Conservation (phyloP, 30 jellyfish, hydroid and myxozoan genomes). For the Rhopilema esculentum region DNA sequence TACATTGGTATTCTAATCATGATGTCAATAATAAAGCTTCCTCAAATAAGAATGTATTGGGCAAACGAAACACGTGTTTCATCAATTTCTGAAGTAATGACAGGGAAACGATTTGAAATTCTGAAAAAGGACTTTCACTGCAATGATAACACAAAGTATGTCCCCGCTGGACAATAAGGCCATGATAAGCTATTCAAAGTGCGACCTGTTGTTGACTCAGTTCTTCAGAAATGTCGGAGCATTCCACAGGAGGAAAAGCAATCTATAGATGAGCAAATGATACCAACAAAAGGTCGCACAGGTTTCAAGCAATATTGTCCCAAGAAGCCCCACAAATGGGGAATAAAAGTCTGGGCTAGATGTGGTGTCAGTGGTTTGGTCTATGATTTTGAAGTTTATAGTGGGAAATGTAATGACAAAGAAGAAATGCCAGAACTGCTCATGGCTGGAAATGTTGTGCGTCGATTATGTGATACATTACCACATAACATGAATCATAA, state of each 20-base stretch:
- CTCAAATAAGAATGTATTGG: slow-evolving; percentile 55
- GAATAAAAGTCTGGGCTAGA: slow-evolving; percentile 1
- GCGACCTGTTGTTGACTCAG: slow-evolving; percentile 34
- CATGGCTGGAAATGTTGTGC: slow-evolving; percentile 51
- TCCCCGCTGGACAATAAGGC: slow-evolving; percentile 6
- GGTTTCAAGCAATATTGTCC: slow-evolving; percentile 23
- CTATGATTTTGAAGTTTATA: not conserved
- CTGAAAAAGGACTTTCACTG: slow-evolving; percentile 8
- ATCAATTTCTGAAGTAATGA: slow-evolving; percentile 45
- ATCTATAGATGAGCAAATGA: slow-evolving; percentile 33
- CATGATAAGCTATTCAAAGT: slow-evolving; percentile 58
- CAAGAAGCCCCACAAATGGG: slow-evolving; percentile 34
- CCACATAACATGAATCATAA: slow-evolving; percentile 26
- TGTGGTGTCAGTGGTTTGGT: slow-evolving; percentile 17
- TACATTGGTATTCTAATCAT: slow-evolving; percentile 43
- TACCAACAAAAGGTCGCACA: slow-evolving; percentile 14
- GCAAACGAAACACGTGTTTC: slow-evolving; percentile 22
- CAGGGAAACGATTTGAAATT: slow-evolving; percentile 48
- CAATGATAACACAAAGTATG: slow-evolving; percentile 10
- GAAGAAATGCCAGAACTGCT: slow-evolving; percentile 35
- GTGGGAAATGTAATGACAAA: not conserved
- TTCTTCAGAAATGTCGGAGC: slow-evolving; percentile 8
- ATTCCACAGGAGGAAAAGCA: slow-evolving; percentile 42
- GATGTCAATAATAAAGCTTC: slow-evolving; percentile 35
- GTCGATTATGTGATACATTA: slow-evolving; percentile 46